Evolutionary conservation across 2,888 invertebrate genomes (phyloP).

Genomic region (Argyresthia goedartella): DNA sequence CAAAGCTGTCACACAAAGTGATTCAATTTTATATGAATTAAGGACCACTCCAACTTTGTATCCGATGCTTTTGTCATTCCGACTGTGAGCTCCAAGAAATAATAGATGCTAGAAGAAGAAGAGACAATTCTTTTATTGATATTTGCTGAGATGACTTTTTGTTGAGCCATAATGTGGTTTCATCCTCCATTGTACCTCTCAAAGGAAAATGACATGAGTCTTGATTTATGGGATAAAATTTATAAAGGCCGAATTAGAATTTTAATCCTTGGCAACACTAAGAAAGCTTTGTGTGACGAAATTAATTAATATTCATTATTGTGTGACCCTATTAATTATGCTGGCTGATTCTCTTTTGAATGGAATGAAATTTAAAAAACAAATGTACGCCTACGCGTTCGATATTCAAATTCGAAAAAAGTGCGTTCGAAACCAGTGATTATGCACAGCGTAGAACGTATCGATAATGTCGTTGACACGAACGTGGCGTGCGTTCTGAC

Average conservation of each 20-base stretch:
- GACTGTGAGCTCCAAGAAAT: slow-evolving; percentile 18
- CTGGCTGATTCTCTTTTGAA: not conserved
- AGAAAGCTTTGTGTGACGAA: not conserved
- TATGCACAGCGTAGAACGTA: not conserved
- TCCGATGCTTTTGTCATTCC: slow-evolving; percentile 15
- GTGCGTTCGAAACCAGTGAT: not conserved
- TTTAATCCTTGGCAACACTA: slow-evolving; percentile 3
- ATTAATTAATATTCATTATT: slow-evolving; percentile 1
- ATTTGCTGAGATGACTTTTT: slow-evolving; percentile 21
- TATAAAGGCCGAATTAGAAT: slow-evolving; percentile 6
- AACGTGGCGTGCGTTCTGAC: slow-evolving; percentile 23
- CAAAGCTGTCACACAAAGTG: slow-evolving; percentile 24
- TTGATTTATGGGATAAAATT: slow-evolving; percentile 15
- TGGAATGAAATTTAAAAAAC: not conserved
- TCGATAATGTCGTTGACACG: slow-evolving; percentile 10
- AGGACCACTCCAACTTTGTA: slow-evolving; percentile 19
- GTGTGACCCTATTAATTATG: not conserved
- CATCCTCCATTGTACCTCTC: slow-evolving; percentile 20
- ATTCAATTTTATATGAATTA: slow-evolving; percentile 39
- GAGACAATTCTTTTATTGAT: slow-evolving; percentile 24
- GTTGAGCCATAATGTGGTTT: slow-evolving; percentile 25
- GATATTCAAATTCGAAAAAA: slow-evolving; percentile 1
- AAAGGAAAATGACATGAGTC: slow-evolving; percentile 15
- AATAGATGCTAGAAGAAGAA: slow-evolving; percentile 7
- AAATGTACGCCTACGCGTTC: not conserved